Evolutionary conservation across 2,888 invertebrate species (phyloP), one percentile per base, ranked within the genome.

Genomic region (Odontothrips loti): DNA sequence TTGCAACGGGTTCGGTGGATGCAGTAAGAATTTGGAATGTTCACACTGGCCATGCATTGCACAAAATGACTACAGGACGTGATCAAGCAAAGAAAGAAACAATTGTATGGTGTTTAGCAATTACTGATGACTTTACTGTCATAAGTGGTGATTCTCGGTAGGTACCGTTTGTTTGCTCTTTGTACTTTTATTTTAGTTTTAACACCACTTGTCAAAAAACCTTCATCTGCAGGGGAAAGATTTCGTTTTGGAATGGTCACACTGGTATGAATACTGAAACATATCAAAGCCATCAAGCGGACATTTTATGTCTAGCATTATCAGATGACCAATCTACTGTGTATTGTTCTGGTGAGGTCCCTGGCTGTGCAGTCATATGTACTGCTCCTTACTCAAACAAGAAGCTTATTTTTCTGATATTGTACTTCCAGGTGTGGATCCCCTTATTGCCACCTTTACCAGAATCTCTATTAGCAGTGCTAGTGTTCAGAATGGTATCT

Each of bases 21-120:
- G 93, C 93, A 51, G 92, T 98, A 47, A 90, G 97, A 83, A 91
- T 98, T 51, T 98, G 97, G 96, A 93, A 94, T 89, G 93, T 94
- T 0, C 89, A 91, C 81, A 93, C 93, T 0, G 96, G 97, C 0
- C 95, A 95, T 87, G 96, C 95, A 0, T 89, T 95, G 81, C 94
- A 95, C 85, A 92, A 94, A 84, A 93, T 98, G 89, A 92, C 92
- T 0, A 91, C 95, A 0, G 92, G 93, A 0, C 88, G 93, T 79
- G 87, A 90, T 20, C 91, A 92, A 17, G 88, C 88, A 1, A 90
- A 90, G 80, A 90, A 90, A 84, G 92, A 93, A 82, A 95, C 95
- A 0, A 93, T 96, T 84, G 93, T 97, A 0, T 97, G 97, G 96
- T 93, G 94, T 83, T 87, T 98, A n/a, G 92, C 91, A 51, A 91